phyloP scores from a whole-genome alignment of 1,140 invertebrate genomes.

The Mesaphorura yosii region DNA sequence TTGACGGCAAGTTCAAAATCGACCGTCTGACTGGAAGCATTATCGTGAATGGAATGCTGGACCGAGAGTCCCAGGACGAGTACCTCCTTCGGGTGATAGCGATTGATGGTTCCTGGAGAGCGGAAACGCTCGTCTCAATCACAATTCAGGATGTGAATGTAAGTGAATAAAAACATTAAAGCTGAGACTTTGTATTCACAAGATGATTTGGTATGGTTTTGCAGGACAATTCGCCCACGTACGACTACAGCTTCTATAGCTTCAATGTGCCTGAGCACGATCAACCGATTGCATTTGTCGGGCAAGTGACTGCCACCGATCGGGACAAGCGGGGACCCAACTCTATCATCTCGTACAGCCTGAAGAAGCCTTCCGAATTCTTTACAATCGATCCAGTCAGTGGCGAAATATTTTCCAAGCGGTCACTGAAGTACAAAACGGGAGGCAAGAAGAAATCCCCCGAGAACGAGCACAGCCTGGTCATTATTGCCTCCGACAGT shows the following conservation, averaged over 20 bases:
- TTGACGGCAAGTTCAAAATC: slow-evolving; percentile 76
- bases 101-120: slow-evolving; percentile 75
- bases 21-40: slow-evolving; percentile 80
- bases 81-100: slow-evolving; percentile 76
- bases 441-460: slow-evolving; percentile 55
- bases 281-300: slow-evolving; percentile 63
- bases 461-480: slow-evolving; percentile 74
- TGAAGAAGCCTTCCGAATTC: slow-evolving; percentile 77
- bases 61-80: slow-evolving; percentile 80
- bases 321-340: slow-evolving; percentile 87
- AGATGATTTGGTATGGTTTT: too few species aligned
- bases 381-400: slow-evolving; percentile 82
- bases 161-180: too few species aligned
- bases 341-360: slow-evolving; percentile 78
- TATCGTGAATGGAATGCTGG: slow-evolving; percentile 67
- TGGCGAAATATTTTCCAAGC: slow-evolving; percentile 78
- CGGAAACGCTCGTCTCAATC: slow-evolving; percentile 77
- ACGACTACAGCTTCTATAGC: slow-evolving; percentile 71
- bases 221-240: slow-evolving; percentile 81
- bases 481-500: slow-evolving; percentile 72
- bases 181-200: too few species aligned
- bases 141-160: slow-evolving; percentile 89
- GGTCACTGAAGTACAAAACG: slow-evolving; percentile 65
- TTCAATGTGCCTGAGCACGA: slow-evolving; percentile 83
- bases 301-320: slow-evolving; percentile 76